These are phyloP conservation scores for Conomelus anceps DNA, from an alignment of 2,888 invertebrate species.

Conservation along the genomic window DNA sequence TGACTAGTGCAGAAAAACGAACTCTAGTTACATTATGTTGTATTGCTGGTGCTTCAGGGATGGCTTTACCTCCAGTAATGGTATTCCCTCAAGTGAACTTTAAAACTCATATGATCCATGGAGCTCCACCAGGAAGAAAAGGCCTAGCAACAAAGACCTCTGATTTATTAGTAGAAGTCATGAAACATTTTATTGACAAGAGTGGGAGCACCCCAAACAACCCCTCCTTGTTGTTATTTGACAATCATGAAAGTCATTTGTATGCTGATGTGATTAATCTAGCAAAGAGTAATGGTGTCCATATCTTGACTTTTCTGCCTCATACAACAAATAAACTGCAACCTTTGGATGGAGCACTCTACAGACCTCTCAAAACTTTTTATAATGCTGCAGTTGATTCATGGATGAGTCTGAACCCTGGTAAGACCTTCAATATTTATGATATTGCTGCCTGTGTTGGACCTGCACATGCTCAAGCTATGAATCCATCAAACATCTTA, in stretches of 20 bases:
- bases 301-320: conserved; percentile 18
- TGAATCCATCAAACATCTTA: conserved; percentile 30
- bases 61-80: not conserved
- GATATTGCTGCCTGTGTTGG: conserved; percentile 30
- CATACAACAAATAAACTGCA: conserved; percentile 22
- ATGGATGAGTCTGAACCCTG: conserved; percentile 34
- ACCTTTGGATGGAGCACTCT: conserved; percentile 28
- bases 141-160: conserved; percentile 28
- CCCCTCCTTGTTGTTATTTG: conserved; percentile 37
- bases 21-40: not conserved
- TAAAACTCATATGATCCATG: not conserved
- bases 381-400: conserved; percentile 20
- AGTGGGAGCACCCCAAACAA: conserved; percentile 34
- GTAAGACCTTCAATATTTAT: conserved; percentile 35
- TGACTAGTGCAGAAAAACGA: not conserved
- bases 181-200: conserved; percentile 28
- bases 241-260: conserved; percentile 37
- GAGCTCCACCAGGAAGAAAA: conserved; percentile 18
- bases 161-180: conserved; percentile 24
- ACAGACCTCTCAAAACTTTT: conserved; percentile 28
- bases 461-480: conserved; percentile 24
- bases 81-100: not conserved
- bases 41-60: not conserved
- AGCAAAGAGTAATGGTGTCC: conserved; percentile 18
- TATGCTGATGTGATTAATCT: conserved; percentile 9